Evolutionary conservation across 2,113 vertebrate genomes (phyloP).

Genomic region (Etheostoma cragini): DNA sequence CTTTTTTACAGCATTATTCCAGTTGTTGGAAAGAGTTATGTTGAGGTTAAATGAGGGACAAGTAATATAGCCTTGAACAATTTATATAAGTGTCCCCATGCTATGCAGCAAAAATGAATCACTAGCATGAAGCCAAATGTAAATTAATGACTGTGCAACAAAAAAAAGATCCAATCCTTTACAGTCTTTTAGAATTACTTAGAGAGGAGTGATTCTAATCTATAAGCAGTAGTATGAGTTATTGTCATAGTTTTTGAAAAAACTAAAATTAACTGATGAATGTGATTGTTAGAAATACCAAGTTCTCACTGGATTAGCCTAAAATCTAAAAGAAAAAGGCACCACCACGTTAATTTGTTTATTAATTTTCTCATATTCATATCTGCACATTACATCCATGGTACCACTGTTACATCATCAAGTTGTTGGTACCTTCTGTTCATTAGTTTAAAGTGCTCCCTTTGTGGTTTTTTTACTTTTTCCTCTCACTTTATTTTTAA

Average conservation of each 20-base stretch:
- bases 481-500: too few species aligned
- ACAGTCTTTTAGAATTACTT: constrained; percentile 30
- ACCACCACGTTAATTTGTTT: background rate
- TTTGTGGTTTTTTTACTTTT: too few species aligned
- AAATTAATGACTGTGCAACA: constrained; percentile 36
- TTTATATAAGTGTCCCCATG: constrained; percentile 43
- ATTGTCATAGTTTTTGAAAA: background rate
- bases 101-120: constrained; percentile 42
- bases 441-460: background rate
- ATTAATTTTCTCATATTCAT: too few species aligned
- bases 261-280: background rate
- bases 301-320: background rate
- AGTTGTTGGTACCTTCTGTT: background rate
- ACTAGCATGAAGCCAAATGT: constrained; percentile 30
- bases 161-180: constrained; percentile 37
- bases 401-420: background rate
- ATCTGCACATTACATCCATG: background rate
- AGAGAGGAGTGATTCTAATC: constrained; percentile 36
- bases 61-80: constrained; percentile 24
- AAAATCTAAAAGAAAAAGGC: background rate
- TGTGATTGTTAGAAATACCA: background rate
- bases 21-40: constrained; percentile 19
- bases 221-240: constrained; percentile 34
- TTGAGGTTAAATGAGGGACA: constrained; percentile 14
- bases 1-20: background rate